These are phyloP conservation scores for Colletes gigas DNA, from an alignment of 1,140 invertebrate genomes.

Conservation along the genomic window DNA sequence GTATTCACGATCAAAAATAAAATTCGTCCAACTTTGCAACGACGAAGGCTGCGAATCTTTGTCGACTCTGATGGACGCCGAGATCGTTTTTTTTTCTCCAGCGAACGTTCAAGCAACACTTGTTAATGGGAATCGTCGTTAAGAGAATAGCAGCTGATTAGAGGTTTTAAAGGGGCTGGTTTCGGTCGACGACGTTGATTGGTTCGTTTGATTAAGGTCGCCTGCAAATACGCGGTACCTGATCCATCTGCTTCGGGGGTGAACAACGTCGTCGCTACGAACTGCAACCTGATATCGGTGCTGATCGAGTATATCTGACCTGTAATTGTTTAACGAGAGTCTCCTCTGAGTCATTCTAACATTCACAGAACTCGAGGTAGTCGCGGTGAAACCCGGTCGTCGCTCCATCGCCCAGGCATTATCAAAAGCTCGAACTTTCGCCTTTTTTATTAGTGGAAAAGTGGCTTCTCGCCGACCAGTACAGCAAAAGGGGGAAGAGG, in stretches of 20 bases:
- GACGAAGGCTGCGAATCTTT: no score
- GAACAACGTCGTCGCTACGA: conserved; percentile 51
- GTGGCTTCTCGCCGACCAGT: background rate
- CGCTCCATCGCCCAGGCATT: conserved; percentile 36
- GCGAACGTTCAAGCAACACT: conserved; percentile 48
- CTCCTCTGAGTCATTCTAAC: conserved; percentile 49
- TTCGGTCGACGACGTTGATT: conserved; percentile 2
- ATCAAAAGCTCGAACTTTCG: conserved; percentile 2
- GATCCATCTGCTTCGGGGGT: conserved; percentile 53
- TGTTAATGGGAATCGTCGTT: conserved; percentile 65
- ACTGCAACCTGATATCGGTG: conserved; percentile 59
- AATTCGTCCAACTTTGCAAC: no score
- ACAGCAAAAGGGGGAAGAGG: background rate
- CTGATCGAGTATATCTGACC: conserved; percentile 84
- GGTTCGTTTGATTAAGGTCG: conserved; percentile 49
- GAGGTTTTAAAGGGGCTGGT: conserved; percentile 27
- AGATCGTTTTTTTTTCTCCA: conserved; percentile 33
- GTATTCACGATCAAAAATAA: no score
- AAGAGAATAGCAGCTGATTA: conserved; percentile 53
- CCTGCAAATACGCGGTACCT: conserved; percentile 64
- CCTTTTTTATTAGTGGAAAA: conserved; percentile 5
- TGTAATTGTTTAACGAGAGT: conserved; percentile 77
- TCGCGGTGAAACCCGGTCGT: conserved; percentile 15
- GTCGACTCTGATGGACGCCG: background rate
- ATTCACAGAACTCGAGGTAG: background rate